phyloP scores from a whole-genome alignment of 2,113 vertebrate genomes.

The Sus scrofa region T2T-Sscrofa CM000818.6:107082501-107083000 shows the following conservation, averaged over 20 bases:
- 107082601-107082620: background rate
- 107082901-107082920: background rate
- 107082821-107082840: background rate
- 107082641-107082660: background rate
- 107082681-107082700: background rate
- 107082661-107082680: background rate
- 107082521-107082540: background rate
- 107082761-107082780: background rate
- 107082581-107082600: constrained; percentile 28
- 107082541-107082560: background rate
- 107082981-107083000: background rate
- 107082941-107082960: background rate
- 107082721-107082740: background rate
- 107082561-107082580: background rate
- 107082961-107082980: background rate
- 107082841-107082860: background rate
- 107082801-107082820: background rate
- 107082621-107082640: background rate
- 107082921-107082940: background rate
- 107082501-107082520: background rate
- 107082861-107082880: background rate
- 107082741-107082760: background rate
- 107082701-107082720: background rate
- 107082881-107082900: background rate
- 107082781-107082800: background rate